phyloP scores from a whole-genome alignment of 2,797 vertebrate species.

The Gallinago stenura region DNA sequence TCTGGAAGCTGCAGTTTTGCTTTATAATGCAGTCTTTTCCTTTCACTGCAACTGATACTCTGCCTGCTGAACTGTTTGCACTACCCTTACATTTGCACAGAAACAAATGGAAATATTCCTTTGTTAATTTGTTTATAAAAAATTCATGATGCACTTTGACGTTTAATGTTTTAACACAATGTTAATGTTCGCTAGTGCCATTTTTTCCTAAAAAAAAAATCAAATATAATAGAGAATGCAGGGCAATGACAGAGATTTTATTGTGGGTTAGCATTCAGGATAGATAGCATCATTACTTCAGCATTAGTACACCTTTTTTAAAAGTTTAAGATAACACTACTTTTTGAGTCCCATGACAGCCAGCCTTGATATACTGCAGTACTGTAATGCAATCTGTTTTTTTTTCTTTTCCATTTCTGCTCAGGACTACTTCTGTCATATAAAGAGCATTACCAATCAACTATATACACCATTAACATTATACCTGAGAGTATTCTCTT shows the following conservation, averaged over 20 bases:
- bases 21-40: neutral
- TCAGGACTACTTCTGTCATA: neutral
- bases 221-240: neutral
- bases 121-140: slow-evolving; percentile 72
- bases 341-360: neutral
- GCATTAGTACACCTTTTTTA: neutral
- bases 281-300: neutral
- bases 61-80: slow-evolving; percentile 31
- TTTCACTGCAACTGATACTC: slow-evolving; percentile 28
- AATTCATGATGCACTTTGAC: slow-evolving; percentile 70
- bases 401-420: neutral
- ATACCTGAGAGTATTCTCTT: neutral
- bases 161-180: slow-evolving; percentile 77
- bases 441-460: neutral
- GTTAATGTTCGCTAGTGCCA: slow-evolving; percentile 39
- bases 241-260: neutral
- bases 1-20: neutral
- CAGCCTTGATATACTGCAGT: neutral
- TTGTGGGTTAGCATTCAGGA: neutral
- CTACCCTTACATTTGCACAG: slow-evolving; percentile 37
- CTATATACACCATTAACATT: neutral
- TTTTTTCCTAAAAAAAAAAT: neutral
- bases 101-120: slow-evolving; percentile 53
- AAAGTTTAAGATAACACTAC: neutral
- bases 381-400: neutral